These are phyloP conservation scores for Falco novaeseelandiae DNA, from an alignment of 2,797 vertebrate species.

Conservation along the genomic window DNA sequence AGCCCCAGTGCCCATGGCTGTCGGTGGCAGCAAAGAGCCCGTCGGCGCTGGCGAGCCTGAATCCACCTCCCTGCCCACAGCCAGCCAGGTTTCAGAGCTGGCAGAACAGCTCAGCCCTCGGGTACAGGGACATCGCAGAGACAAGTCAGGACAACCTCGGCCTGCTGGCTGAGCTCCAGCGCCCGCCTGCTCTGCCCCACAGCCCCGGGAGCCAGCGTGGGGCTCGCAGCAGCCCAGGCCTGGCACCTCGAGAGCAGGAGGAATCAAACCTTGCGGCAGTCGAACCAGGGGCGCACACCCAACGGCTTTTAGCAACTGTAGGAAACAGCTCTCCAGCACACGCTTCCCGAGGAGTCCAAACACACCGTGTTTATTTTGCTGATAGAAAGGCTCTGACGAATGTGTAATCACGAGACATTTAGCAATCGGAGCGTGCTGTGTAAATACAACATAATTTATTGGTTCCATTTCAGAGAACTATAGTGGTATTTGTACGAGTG, in stretches of 20 bases:
- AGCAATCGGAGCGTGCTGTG: not conserved
- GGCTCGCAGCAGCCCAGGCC: accelerated
- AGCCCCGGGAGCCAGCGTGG: accelerated
- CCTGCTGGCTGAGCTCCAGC: not conserved
- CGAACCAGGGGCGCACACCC: not conserved
- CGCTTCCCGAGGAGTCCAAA: not conserved
- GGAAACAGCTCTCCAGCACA: not conserved
- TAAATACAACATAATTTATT: slow-evolving; percentile 67
- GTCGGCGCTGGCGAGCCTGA: not conserved
- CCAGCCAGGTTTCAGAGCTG: not conserved
- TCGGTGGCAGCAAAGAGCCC: not conserved
- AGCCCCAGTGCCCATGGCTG: not conserved
- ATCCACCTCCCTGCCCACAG: not conserved
- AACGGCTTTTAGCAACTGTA: not conserved
- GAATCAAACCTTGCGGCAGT: not conserved
- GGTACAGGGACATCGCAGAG: not conserved
- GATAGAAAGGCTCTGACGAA: not conserved
- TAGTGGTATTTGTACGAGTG: slow-evolving; percentile 22
- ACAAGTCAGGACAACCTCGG: not conserved
- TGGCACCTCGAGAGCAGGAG: not conserved
- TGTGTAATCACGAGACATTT: not conserved
- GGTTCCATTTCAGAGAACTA: slow-evolving; percentile 31
- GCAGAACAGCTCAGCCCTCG: not conserved
- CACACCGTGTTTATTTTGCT: not conserved
- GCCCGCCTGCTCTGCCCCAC: not conserved